Evolutionary conservation across 1,140 invertebrate species (phyloP).

Genomic region (Drosophila grimshawi): DNA sequence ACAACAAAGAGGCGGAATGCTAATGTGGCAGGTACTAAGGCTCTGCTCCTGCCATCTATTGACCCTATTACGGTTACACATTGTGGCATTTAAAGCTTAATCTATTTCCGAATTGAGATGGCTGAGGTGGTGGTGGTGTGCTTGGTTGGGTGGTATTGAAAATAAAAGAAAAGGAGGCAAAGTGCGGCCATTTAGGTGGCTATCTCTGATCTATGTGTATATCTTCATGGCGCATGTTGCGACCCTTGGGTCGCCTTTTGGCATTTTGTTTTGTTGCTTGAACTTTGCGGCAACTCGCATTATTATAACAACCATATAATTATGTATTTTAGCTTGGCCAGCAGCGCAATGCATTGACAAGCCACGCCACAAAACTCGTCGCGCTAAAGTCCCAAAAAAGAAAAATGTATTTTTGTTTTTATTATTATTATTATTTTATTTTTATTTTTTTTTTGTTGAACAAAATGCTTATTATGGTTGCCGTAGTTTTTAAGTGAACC

Average conservation of each 20-base stretch:
- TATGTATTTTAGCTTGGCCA: constrained; percentile 68
- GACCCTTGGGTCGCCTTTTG: constrained; percentile 17
- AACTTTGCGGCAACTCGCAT: constrained; percentile 73
- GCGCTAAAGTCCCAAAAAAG: background rate
- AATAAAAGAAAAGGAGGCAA: constrained; percentile 3
- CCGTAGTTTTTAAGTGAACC: constrained; percentile 66
- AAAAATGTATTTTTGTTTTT: background rate
- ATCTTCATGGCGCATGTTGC: constrained; percentile 14
- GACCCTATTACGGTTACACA: constrained; percentile 50
- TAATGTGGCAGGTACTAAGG: constrained; percentile 39
- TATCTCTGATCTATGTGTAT: constrained; percentile 62
- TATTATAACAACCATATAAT: constrained; percentile 74
- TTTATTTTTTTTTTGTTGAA: constrained; percentile 35
- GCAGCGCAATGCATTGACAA: constrained; percentile 49
- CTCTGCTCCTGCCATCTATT: constrained; percentile 31
- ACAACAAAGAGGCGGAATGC: constrained; percentile 45
- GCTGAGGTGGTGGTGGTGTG: too few species aligned
- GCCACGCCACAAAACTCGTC: background rate
- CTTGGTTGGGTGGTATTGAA: background rate
- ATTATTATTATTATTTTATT: constrained; percentile 22
- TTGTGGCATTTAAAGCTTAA: constrained; percentile 52
- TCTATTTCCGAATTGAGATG: constrained; percentile 35
- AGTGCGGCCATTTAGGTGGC: constrained; percentile 34
- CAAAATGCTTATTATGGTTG: constrained; percentile 73
- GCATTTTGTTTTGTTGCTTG: constrained; percentile 44